These are phyloP conservation scores for Ditula angustiorana DNA, from an alignment of 2,888 invertebrate genomes.

Conservation along the genomic window DNA sequence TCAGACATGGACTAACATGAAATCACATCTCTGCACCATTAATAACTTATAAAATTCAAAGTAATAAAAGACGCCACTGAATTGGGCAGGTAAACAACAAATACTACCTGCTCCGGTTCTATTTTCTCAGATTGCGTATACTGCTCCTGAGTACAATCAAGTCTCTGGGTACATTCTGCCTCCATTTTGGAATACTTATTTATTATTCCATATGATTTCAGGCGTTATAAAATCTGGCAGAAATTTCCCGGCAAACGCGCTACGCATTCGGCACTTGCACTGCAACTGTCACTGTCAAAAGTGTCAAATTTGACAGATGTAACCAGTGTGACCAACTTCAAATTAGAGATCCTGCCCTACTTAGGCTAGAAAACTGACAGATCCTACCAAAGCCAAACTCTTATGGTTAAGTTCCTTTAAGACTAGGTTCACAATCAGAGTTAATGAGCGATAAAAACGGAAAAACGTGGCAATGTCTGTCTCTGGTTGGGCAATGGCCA, in stretches of 20 bases:
- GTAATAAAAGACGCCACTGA: constrained; percentile 23
- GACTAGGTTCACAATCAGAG: too few relatives aligned
- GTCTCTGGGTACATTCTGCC: constrained; percentile 76
- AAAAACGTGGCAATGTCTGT: too few relatives aligned
- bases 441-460: too few relatives aligned
- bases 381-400: too few relatives aligned
- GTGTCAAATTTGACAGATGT: neutral
- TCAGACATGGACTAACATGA: too few relatives aligned
- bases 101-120: constrained; percentile 67
- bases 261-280: constrained; percentile 14
- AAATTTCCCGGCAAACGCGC: constrained; percentile 28
- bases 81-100: constrained; percentile 33
- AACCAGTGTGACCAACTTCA: too few relatives aligned
- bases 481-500: too few relatives aligned
- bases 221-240: neutral
- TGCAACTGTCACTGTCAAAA: constrained; percentile 8
- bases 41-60: too few relatives aligned
- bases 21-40: neutral
- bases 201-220: constrained; percentile 19
- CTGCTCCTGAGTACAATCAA: constrained; percentile 71
- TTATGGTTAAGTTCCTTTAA: too few relatives aligned
- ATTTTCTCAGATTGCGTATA: constrained; percentile 54
- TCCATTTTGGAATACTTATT: constrained; percentile 39
- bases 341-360: too few relatives aligned
- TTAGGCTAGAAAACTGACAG: too few relatives aligned